Conservation (phyloP, 1,140 invertebrate genomes). For the Trinorchestia longiramus region DNA sequence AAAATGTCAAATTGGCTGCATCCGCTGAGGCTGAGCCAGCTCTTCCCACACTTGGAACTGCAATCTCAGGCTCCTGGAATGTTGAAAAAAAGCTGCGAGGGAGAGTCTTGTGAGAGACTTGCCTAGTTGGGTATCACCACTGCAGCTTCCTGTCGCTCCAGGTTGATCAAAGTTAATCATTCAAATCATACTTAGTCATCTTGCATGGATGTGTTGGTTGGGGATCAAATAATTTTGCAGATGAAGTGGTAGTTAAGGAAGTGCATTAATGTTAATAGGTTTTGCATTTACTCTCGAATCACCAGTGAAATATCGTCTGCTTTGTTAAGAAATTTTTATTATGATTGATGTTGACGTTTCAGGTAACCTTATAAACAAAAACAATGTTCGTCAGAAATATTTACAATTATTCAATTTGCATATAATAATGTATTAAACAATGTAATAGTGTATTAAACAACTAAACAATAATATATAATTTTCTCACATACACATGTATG, state of each 20-base stretch:
- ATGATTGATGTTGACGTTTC: not conserved
- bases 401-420: not conserved
- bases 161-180: not conserved
- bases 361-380: not conserved
- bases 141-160: not conserved
- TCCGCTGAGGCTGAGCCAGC: conserved; percentile 7
- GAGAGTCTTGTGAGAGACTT: not conserved
- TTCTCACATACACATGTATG: no score
- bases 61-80: conserved; percentile 42
- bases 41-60: conserved; percentile 50
- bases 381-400: not conserved
- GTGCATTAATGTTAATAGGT: not conserved
- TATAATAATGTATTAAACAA: no score
- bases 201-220: not conserved
- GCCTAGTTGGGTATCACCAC: not conserved
- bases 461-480: no score
- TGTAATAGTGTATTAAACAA: no score
- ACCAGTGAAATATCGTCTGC: not conserved
- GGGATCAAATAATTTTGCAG: not conserved
- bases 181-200: not conserved
- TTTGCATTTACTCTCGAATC: not conserved
- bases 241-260: not conserved
- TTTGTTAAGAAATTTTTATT: not conserved
- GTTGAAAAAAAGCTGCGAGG: conserved; percentile 21
- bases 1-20: conserved; percentile 43